These are phyloP conservation scores for Plodia interpunctella DNA, from an alignment of 1,140 invertebrate genomes.

Conservation along the genomic window DNA sequence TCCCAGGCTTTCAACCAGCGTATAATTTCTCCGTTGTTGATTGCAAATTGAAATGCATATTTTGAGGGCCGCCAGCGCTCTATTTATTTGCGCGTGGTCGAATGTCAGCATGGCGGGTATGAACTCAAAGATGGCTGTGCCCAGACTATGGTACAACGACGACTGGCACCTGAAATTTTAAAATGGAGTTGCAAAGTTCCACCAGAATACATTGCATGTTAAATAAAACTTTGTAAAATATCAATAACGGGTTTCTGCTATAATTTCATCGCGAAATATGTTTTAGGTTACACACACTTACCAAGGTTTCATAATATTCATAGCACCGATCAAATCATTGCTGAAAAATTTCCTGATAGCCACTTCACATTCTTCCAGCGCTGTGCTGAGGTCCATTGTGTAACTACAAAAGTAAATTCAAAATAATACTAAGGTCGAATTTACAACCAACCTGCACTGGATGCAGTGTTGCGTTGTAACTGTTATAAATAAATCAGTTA, in stretches of 20 bases:
- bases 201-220: neutral
- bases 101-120: conserved; percentile 96
- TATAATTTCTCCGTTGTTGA: conserved; percentile 82
- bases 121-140: conserved; percentile 91
- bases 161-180: conserved; percentile 80
- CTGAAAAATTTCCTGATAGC: conserved; percentile 56
- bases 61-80: conserved; percentile 85
- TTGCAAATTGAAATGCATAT: conserved; percentile 87
- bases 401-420: conserved; percentile 25
- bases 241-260: too few species aligned
- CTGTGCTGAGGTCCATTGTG: conserved; percentile 12
- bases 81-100: conserved; percentile 87
- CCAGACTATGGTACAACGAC: conserved; percentile 96
- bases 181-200: neutral
- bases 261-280: too few species aligned
- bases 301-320: conserved; percentile 52
- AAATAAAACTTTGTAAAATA: neutral
- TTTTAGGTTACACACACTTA: too few species aligned
- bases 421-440: neutral
- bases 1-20: conserved; percentile 86
- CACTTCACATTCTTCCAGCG: conserved; percentile 47
- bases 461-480: too few species aligned
- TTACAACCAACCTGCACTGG: too few species aligned
- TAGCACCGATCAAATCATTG: conserved; percentile 49
- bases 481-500: too few species aligned